Evolutionary conservation across 92 coral and sea anemone species (phyloP).

Genomic region (Hydrozoanthus gracilis): DNA sequence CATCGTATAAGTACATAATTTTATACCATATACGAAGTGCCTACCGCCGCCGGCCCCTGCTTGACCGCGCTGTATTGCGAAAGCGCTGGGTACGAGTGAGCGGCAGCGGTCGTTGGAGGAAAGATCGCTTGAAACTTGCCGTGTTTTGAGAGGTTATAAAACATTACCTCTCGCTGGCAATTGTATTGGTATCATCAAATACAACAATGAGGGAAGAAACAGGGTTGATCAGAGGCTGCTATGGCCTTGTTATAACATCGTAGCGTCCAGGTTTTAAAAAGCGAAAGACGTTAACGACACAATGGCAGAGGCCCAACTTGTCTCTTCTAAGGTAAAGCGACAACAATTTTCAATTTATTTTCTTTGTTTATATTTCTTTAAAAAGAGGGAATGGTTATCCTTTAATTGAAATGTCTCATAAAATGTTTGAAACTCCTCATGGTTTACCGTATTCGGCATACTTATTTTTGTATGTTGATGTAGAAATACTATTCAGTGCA

Average conservation of each 20-base stretch:
- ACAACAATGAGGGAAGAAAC: slow-evolving; percentile 14
- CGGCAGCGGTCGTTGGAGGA: no score
- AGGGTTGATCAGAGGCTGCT: background rate
- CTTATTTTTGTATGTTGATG: background rate
- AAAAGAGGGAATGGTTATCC: slow-evolving; percentile 12
- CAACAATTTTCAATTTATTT: background rate
- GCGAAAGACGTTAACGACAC: slow-evolving; percentile 8
- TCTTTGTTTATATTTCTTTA: slow-evolving; percentile 41
- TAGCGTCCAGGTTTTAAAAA: background rate
- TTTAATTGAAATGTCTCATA: slow-evolving; percentile 1
- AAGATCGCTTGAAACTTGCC: no score
- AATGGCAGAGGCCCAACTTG: slow-evolving; percentile 38
- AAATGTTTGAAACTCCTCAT: background rate
- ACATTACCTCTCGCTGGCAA: slow-evolving; percentile 9
- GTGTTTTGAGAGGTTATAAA: no score
- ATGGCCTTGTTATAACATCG: background rate
- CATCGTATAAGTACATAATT: no score
- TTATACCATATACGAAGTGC: no score
- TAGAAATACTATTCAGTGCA: slow-evolving; percentile 19
- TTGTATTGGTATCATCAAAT: background rate
- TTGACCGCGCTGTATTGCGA: no score
- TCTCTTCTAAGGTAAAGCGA: slow-evolving; percentile 31
- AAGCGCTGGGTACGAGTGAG: no score
- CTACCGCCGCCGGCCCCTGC: no score
- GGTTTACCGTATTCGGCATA: slow-evolving; percentile 12